Evolutionary conservation across 2,888 invertebrate species (phyloP), one percentile per base, ranked within the genome.

Genomic region (Leptinotarsa tumamoca): DNA sequence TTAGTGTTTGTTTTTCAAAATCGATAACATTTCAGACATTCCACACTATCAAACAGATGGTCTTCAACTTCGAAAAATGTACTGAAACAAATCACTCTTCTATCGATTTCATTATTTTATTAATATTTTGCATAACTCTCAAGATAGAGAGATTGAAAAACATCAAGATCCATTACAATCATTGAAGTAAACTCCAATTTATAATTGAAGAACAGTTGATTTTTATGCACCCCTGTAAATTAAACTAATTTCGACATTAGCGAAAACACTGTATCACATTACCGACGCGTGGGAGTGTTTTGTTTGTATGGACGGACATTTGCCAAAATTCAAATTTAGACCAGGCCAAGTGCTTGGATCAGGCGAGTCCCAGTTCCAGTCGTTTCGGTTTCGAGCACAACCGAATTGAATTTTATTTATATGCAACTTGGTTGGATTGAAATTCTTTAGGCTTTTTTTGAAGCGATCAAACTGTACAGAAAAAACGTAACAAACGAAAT

Each of bases 301-400:
- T 67, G 67, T 68, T 71, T 71, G 50, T 58, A 50, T 49, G 33
- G 51, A 27, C 50, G 50, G 58, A n/a, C 50, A 56, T 54, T 71
- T 74, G 74, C 74, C 74, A 74, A 74, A 71, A 74, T 43, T 74
- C 71, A 58, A 71, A 71, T 67, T 69, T 71, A 67, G 71, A 74
- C 27, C 56, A 27, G 56, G 67, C 58, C 67, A 74, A 68, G 51
- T 52, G 68, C 27, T 49, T 52, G 54, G 63, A n/a, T 63, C 43
- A 33, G 43, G 63, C 43, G 63, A n/a, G 21, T 33, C 63, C n/a
- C 63, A 63, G 27, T n/a, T 63, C 27, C 33, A 17, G 63, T 63
- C 33, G 17, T 17, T 43, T 63, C 43, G 58, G 58, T 58, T 58
- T 58, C 18, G 18, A 4, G 17, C 43, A 10, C 18, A 13, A 15